These are phyloP conservation scores for Asteroscopus sphinx DNA, from an alignment of 2,888 invertebrate genomes.

Conservation along the genomic window DNA sequence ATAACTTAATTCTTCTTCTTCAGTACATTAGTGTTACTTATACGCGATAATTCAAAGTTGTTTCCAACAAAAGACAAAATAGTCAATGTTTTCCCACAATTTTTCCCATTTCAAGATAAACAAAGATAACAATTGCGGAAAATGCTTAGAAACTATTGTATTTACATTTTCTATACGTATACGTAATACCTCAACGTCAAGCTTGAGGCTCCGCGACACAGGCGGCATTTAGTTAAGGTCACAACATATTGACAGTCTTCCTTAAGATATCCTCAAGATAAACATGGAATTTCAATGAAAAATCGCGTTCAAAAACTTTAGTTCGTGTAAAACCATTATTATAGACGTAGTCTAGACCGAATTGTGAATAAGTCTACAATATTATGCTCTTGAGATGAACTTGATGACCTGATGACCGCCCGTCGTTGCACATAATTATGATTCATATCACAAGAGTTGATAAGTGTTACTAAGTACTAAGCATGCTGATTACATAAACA, in stretches of 20 bases:
- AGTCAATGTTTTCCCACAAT: conserved; percentile 5
- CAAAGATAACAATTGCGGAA: conserved; percentile 38
- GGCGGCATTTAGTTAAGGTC: conserved; percentile 54
- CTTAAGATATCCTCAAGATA: conserved; percentile 32
- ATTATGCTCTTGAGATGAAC: not conserved
- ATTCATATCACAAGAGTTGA: not conserved
- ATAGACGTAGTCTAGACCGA: no score
- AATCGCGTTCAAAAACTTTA: not conserved
- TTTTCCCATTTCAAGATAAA: conserved; percentile 29
- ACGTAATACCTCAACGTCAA: conserved; percentile 13
- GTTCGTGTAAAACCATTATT: not conserved
- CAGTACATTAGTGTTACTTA: no score
- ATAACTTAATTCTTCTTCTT: no score
- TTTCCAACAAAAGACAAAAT: no score
- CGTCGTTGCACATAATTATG: not conserved
- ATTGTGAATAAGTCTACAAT: no score
- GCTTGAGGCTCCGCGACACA: no score
- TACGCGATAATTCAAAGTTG: no score
- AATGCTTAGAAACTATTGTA: conserved; percentile 29
- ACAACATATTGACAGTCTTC: conserved; percentile 19
- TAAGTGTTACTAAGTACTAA: not conserved
- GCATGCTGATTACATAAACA: conserved; percentile 3
- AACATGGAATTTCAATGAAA: conserved; percentile 22
- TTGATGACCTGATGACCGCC: not conserved
- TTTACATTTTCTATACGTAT: conserved; percentile 24